phyloP scores from a whole-genome alignment of 2,888 invertebrate genomes.

The Vannuccia rotundouncinata region DNA sequence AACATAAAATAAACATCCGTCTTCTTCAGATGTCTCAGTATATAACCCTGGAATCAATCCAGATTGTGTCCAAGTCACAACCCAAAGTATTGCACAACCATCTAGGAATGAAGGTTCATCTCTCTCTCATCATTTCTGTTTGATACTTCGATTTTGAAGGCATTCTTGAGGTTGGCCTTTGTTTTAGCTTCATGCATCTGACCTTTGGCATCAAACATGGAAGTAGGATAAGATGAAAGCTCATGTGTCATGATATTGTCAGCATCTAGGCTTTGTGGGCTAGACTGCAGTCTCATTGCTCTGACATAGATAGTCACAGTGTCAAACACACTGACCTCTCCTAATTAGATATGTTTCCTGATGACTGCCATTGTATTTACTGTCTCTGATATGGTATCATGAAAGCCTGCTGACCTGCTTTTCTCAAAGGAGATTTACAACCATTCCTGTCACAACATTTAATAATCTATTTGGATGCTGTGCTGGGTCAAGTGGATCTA shows the following conservation, averaged over 20 bases:
- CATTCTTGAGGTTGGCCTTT: slow-evolving; percentile 36
- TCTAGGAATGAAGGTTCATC: slow-evolving; percentile 35
- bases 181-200: slow-evolving; percentile 29
- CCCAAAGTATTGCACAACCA: slow-evolving; percentile 41
- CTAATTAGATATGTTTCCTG: slow-evolving; percentile 32
- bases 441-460: slow-evolving; percentile 29
- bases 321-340: slow-evolving; percentile 34
- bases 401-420: slow-evolving; percentile 21
- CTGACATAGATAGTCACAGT: no score
- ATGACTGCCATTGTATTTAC: slow-evolving; percentile 1
- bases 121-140: not conserved
- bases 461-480: not conserved
- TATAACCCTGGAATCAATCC: slow-evolving; percentile 35
- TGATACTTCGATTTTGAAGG: slow-evolving; percentile 32
- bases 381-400: not conserved
- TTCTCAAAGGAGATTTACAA: slow-evolving; percentile 28
- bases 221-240: no score
- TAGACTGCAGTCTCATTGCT: no score
- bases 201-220: slow-evolving; percentile 35
- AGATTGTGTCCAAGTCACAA: slow-evolving; percentile 39
- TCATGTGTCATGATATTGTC: no score
- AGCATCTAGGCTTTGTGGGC: no score
- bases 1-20: not conserved
- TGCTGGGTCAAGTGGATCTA: not conserved
- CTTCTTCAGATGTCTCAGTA: not conserved